Conservation (phyloP, 2,888 invertebrate genomes). For the Quadroppia sp. region DNA sequence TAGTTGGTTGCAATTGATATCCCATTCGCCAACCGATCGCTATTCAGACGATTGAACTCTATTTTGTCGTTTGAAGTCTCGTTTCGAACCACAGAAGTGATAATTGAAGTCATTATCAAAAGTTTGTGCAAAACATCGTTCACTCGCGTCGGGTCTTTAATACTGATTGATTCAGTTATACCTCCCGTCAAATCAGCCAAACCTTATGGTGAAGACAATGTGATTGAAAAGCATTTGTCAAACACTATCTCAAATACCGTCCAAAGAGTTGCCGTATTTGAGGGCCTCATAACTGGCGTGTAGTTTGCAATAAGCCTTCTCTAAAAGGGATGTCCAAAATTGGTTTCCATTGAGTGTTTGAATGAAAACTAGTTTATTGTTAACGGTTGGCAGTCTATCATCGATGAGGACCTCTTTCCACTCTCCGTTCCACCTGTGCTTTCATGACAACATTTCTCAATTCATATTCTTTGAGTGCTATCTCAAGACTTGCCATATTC, state of each 20-base stretch:
- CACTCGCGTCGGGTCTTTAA: constrained; percentile 59
- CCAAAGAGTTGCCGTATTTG: constrained; percentile 65
- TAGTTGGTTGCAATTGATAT: constrained; percentile 58
- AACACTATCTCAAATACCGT: constrained; percentile 50
- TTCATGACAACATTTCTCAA: constrained; percentile 57
- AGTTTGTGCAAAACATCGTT: constrained; percentile 61
- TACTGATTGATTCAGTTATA: constrained; percentile 33
- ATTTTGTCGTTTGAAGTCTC: constrained; percentile 34
- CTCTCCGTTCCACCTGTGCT: constrained; percentile 70
- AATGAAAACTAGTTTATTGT: constrained; percentile 77
- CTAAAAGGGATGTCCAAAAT: constrained; percentile 82
- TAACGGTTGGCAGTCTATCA: constrained; percentile 80
- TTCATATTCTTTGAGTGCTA: background rate
- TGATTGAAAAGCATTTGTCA: background rate
- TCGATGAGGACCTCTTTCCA: constrained; percentile 80
- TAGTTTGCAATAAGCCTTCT: constrained; percentile 87
- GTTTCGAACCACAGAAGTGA: constrained; percentile 68
- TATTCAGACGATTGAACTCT: background rate
- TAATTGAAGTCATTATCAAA: constrained; percentile 75
- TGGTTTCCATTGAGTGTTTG: constrained; percentile 74
- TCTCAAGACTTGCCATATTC: constrained; percentile 62
- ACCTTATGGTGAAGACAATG: constrained; percentile 65
- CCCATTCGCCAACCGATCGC: constrained; percentile 1
- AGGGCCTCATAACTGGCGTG: constrained; percentile 90
- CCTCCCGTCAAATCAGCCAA: constrained; percentile 83